A percentile compares a stretch with the other conserved stretches of the same genome.
Conservation (phyloP, 2,888 invertebrate genomes). For the Clunio marinus region DNA sequence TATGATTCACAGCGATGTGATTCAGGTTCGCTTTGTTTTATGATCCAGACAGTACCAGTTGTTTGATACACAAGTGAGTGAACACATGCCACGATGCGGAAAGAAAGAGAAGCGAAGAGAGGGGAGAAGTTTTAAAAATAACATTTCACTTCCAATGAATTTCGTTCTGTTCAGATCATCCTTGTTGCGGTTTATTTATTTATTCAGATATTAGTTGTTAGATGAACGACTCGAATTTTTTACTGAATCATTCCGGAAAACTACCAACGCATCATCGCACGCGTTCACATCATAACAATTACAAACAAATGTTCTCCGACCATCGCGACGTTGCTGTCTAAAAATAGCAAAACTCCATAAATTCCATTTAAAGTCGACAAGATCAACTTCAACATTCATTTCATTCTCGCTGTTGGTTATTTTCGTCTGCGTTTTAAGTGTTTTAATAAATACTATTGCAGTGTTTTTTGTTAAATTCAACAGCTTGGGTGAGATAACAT, state of each 20-base stretch:
- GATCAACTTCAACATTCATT: neutral
- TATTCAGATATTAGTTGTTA: neutral
- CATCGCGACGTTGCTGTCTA: constrained; percentile 16
- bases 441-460: no score
- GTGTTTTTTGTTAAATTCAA: constrained; percentile 33
- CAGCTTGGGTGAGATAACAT: constrained; percentile 24
- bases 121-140: no score
- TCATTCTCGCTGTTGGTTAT: no score
- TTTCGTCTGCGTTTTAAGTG: no score
- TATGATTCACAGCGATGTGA: neutral
- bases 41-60: constrained; percentile 29
- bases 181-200: neutral
- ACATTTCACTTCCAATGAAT: constrained; percentile 4
- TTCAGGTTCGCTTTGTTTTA: neutral
- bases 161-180: neutral
- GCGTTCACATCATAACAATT: neutral
- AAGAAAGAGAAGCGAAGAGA: no score
- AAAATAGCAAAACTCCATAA: neutral
- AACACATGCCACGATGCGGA: constrained; percentile 18
- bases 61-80: constrained; percentile 17
- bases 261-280: constrained; percentile 35
- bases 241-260: no score
- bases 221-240: neutral
- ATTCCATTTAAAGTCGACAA: neutral
- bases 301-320: neutral